These are phyloP conservation scores for Epizoanthus illoricatus DNA, from an alignment of 92 coral and sea anemone genomes.

Conservation along the genomic window DNA sequence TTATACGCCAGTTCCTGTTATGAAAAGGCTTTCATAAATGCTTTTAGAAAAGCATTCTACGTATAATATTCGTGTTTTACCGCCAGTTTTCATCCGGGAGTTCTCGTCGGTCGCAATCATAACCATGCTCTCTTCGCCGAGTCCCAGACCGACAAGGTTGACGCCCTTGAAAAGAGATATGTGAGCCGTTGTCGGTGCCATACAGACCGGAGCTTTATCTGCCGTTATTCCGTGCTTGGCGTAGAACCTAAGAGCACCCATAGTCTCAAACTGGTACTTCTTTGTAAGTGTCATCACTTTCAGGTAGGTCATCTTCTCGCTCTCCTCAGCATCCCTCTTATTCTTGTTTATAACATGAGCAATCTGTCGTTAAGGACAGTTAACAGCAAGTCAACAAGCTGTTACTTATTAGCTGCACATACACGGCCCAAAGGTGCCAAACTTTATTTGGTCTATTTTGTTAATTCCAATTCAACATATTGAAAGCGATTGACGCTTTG, in stretches of 20 bases:
- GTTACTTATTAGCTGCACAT: too few species aligned
- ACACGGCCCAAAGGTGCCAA: too few species aligned
- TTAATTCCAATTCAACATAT: too few species aligned
- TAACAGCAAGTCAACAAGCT: too few species aligned
- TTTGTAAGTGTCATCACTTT: constrained; percentile 38
- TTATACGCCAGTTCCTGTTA: too few species aligned
- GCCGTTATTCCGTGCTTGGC: constrained; percentile 15
- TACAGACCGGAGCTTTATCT: constrained; percentile 42
- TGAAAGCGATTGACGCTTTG: too few species aligned
- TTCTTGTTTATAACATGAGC: not conserved
- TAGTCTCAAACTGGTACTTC: constrained; percentile 34
- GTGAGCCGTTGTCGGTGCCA: constrained; percentile 55
- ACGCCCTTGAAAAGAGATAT: constrained; percentile 58
- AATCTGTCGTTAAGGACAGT: not conserved
- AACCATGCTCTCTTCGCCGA: constrained; percentile 50
- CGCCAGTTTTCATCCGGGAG: too few species aligned
- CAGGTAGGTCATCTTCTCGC: constrained; percentile 9
- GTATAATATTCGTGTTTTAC: too few species aligned
- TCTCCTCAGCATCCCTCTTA: not conserved
- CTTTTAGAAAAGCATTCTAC: constrained; percentile 13
- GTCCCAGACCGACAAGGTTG: constrained; percentile 49
- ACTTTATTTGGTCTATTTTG: too few species aligned
- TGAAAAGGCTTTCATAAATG: too few species aligned
- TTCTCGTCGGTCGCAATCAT: constrained; percentile 39
- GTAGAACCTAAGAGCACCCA: constrained; percentile 37